A percentile compares a stretch with the other conserved stretches of the same genome.
These are phyloP conservation scores for Sebastes matsubarae DNA, from an alignment of 2,797 vertebrate genomes.

Conservation along the genomic window DNA sequence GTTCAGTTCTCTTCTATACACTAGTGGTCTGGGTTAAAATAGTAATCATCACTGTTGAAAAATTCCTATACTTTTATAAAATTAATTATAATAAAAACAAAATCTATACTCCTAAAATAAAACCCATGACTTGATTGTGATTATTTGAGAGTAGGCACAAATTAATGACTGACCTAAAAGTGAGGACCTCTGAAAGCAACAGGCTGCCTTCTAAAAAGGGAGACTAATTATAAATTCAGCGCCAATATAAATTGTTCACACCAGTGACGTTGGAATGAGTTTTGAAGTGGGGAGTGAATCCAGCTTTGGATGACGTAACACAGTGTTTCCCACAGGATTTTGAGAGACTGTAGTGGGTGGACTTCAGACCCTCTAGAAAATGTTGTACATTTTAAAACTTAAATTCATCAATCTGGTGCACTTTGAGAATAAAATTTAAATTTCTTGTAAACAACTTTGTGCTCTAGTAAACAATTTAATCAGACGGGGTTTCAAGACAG, in stretches of 20 bases:
- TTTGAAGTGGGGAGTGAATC: too few species aligned
- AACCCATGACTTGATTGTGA: background rate
- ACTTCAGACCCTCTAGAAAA: too few species aligned
- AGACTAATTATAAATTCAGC: background rate
- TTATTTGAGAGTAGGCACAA: background rate
- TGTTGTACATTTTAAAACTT: too few species aligned
- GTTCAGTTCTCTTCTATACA: conserved; percentile 17
- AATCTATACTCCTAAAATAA: background rate
- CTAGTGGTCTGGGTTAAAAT: conserved; percentile 12
- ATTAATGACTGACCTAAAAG: background rate
- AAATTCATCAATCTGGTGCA: too few species aligned
- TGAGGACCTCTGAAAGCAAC: background rate
- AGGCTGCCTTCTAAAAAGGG: background rate
- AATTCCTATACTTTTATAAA: background rate
- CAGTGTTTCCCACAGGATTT: too few species aligned
- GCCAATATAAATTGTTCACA: background rate
- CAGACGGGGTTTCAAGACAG: too few species aligned
- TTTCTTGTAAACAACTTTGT: too few species aligned
- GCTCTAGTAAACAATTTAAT: too few species aligned
- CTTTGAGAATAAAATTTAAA: too few species aligned
- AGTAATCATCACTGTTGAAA: background rate
- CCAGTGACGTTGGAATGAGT: too few species aligned
- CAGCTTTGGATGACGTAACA: too few species aligned
- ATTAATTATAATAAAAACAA: background rate
- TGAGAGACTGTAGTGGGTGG: too few species aligned